Conservation (phyloP, 2,888 invertebrate genomes). For the Tipula vernalis region DNA sequence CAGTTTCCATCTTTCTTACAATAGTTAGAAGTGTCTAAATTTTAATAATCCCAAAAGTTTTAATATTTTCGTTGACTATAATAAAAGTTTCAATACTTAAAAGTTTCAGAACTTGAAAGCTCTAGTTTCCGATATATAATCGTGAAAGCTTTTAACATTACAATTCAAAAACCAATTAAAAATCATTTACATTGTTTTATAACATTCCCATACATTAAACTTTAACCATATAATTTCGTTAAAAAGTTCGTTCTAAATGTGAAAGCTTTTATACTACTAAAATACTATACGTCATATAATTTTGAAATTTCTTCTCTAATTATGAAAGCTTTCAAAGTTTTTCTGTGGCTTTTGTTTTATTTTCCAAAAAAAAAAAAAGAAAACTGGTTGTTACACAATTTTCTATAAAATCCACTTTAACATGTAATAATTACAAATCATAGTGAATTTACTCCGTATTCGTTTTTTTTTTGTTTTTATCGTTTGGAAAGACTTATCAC, state of each 20-base stretch:
- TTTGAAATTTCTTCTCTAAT: neutral
- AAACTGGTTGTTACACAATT: too few species aligned
- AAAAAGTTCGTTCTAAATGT: neutral
- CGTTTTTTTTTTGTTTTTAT: neutral
- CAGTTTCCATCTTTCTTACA: too few species aligned
- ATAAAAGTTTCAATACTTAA: too few species aligned
- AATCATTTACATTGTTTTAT: too few species aligned
- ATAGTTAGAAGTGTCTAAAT: too few species aligned
- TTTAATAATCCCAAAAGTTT: too few species aligned
- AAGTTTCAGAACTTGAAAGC: neutral
- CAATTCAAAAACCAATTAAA: neutral
- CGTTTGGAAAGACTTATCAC: neutral
- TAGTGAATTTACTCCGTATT: neutral
- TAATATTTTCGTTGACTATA: too few species aligned
- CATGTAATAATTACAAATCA: conserved; percentile 4
- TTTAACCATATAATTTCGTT: neutral
- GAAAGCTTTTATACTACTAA: neutral
- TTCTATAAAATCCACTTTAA: neutral
- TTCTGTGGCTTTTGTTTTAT: neutral
- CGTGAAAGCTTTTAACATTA: neutral
- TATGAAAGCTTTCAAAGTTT: neutral
- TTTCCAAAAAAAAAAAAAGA: neutral
- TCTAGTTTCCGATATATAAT: neutral
- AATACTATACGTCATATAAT: neutral
- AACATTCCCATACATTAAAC: too few species aligned